These are phyloP conservation scores for Julus scandinavius DNA, from an alignment of 2,888 invertebrate species.

Conservation along the genomic window DNA sequence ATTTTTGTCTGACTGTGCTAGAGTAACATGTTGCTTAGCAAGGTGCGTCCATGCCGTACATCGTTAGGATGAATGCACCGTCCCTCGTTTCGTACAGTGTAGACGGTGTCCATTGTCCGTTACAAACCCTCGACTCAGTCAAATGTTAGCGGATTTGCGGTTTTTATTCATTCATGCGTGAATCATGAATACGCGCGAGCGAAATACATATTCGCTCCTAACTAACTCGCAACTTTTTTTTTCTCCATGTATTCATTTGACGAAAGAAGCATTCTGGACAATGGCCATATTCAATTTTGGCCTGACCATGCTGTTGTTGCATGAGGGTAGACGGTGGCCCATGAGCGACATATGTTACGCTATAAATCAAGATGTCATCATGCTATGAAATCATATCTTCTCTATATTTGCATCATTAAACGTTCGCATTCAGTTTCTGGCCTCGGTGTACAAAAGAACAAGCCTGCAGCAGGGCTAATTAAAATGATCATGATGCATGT, in stretches of 20 bases:
- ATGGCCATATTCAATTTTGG: not conserved
- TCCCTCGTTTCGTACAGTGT: not conserved
- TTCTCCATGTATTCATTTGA: not conserved
- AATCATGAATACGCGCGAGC: not conserved
- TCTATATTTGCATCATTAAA: not conserved
- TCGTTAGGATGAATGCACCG: not conserved
- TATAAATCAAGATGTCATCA: constrained; percentile 33
- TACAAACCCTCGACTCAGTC: not conserved
- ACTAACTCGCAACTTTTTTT: not conserved
- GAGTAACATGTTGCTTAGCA: not conserved
- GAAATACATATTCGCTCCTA: not conserved
- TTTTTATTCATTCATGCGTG: constrained; percentile 11
- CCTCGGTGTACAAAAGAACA: too few relatives aligned
- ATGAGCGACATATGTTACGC: constrained; percentile 33
- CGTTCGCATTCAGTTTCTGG: too few relatives aligned
- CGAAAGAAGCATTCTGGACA: constrained; percentile 33
- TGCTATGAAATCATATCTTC: constrained; percentile 5
- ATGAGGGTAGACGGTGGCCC: not conserved
- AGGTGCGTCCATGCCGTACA: not conserved
- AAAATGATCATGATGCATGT: too few relatives aligned
- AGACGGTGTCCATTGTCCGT: not conserved
- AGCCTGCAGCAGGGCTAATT: too few relatives aligned
- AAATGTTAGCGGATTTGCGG: constrained; percentile 26
- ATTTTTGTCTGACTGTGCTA: not conserved
- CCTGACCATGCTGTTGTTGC: not conserved